A percentile compares a stretch with the other conserved stretches of the same genome.
Evolutionary conservation across 2,888 invertebrate genomes (phyloP).

Genomic region (Cryptocephalus primarius): DNA sequence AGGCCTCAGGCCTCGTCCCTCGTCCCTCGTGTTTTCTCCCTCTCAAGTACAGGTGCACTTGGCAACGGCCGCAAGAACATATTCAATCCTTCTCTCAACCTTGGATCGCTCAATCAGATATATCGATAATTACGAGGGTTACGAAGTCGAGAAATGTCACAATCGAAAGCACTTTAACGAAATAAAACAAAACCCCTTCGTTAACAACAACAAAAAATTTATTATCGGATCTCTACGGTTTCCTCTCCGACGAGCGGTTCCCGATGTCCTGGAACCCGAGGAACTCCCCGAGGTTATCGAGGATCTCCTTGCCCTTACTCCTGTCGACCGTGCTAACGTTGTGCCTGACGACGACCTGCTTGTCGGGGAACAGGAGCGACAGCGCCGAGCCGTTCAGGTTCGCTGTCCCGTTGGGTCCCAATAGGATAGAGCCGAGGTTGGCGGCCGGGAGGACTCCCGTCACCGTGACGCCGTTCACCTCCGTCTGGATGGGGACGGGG

Average conservation of each 20-base stretch:
- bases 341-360: conserved; percentile 26
- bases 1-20: too few species aligned
- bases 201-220: conserved; percentile 12
- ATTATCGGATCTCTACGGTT: too few species aligned
- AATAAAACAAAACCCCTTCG: conserved; percentile 18
- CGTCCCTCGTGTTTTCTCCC: too few species aligned
- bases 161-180: conserved; percentile 34
- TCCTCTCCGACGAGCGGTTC: too few species aligned
- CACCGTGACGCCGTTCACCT: conserved; percentile 41
- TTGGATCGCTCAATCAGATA: too few species aligned
- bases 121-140: too few species aligned
- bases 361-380: conserved; percentile 24
- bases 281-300: conserved; percentile 20
- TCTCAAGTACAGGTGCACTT: too few species aligned
- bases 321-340: conserved; percentile 27
- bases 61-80: too few species aligned
- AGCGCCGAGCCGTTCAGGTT: conserved; percentile 9
- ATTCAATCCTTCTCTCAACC: too few species aligned
- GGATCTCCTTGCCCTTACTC: conserved; percentile 20
- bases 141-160: too few species aligned
- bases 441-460: conserved; percentile 32
- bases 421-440: conserved; percentile 12
- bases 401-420: conserved; percentile 9
- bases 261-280: conserved; percentile 14
- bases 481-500: conserved; percentile 44